Conservation (phyloP, 2,888 invertebrate genomes). For the Dryococelus australis region DNA sequence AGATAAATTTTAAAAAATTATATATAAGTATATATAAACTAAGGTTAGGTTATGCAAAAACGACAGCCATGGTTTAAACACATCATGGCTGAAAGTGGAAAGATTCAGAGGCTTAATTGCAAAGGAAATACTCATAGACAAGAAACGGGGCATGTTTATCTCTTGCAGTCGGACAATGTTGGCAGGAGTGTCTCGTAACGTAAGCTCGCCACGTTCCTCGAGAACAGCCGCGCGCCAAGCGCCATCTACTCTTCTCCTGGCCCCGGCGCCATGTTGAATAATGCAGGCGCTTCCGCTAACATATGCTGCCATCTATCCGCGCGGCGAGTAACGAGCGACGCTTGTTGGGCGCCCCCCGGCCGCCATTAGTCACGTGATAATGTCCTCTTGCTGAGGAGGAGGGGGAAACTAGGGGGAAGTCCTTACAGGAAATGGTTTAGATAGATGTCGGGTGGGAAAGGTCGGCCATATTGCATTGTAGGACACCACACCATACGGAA, state of each 20-base stretch:
- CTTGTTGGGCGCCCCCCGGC: background rate
- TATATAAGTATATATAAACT: too few relatives aligned
- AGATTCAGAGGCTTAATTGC: too few relatives aligned
- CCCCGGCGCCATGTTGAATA: background rate
- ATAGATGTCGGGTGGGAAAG: background rate
- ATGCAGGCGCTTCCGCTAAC: conserved; percentile 8
- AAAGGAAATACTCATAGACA: background rate
- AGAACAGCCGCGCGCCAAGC: too few relatives aligned
- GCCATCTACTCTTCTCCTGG: background rate
- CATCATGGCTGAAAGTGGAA: too few relatives aligned
- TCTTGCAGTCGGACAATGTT: background rate
- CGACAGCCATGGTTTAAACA: too few relatives aligned
- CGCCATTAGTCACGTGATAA: conserved; percentile 16
- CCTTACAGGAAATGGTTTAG: background rate
- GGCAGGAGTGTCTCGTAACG: background rate
- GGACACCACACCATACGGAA: background rate
- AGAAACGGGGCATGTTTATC: background rate
- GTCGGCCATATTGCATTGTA: background rate
- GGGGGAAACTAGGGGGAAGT: background rate
- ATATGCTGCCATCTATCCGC: conserved; percentile 16
- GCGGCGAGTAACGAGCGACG: background rate
- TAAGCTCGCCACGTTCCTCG: too few relatives aligned
- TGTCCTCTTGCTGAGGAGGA: background rate
- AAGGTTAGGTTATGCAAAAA: too few relatives aligned
- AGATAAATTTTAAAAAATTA: too few relatives aligned